Percentiles rank a stretch among this genome's conserved stretches.
phyloP scores from a whole-genome alignment of 1,140 invertebrate genomes.

The Lanistes nyassanus region DNA sequence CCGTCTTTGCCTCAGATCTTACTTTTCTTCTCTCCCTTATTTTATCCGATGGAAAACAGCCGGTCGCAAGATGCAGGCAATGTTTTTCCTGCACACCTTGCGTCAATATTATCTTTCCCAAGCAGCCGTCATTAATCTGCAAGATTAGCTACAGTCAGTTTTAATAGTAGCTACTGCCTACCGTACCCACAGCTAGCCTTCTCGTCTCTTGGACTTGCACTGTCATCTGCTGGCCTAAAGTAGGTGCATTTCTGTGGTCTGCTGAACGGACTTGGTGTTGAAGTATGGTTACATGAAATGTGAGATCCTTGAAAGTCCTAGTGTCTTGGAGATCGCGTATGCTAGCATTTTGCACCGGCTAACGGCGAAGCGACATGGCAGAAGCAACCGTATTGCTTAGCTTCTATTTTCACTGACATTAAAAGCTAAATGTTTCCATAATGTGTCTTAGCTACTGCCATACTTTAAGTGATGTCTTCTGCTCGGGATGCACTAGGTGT shows the following conservation, averaged over 20 bases:
- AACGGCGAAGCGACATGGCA: no score
- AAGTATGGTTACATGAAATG: not conserved
- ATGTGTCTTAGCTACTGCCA: no score
- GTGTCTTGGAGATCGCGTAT: no score
- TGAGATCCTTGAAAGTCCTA: not conserved
- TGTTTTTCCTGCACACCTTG: constrained; percentile 8
- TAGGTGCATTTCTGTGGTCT: not conserved
- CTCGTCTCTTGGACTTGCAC: not conserved
- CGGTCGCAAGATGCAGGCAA: not conserved
- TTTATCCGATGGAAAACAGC: constrained; percentile 2
- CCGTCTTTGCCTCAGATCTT: not conserved
- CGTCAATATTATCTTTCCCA: constrained; percentile 12
- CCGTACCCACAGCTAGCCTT: not conserved
- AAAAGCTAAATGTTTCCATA: no score
- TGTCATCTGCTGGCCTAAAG: not conserved
- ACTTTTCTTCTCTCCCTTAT: not conserved
- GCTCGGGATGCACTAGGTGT: no score
- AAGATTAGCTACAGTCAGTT: constrained; percentile 8
- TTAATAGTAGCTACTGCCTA: not conserved
- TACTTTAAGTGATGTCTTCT: no score
- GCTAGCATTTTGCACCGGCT: no score
- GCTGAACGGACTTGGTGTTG: not conserved
- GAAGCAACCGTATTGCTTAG: no score
- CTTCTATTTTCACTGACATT: no score
- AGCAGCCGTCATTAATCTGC: constrained; percentile 6